phyloP scores from a whole-genome alignment of 2,888 invertebrate genomes.

The Abrostola tripartita region DNA sequence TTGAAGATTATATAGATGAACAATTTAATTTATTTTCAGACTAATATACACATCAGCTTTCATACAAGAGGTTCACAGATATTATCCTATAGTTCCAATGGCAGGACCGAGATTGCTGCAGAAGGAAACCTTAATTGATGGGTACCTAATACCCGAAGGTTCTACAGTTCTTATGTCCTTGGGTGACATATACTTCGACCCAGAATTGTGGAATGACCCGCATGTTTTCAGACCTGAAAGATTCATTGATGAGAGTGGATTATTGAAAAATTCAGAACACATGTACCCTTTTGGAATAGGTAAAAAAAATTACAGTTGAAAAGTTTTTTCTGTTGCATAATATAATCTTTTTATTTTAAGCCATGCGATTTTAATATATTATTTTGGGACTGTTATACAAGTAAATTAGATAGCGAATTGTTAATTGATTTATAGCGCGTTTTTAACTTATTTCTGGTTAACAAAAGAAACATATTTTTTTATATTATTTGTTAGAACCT shows the following conservation, averaged over 20 bases:
- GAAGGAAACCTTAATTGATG: slow-evolving; percentile 73
- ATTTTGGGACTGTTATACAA: too few relatives aligned
- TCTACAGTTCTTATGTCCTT: slow-evolving; percentile 87
- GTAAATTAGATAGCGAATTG: too few relatives aligned
- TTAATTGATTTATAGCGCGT: too few relatives aligned
- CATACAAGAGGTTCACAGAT: slow-evolving; percentile 88
- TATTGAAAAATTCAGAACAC: slow-evolving; percentile 85
- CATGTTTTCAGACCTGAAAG: slow-evolving; percentile 89
- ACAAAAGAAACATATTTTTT: too few relatives aligned
- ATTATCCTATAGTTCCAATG: slow-evolving; percentile 86
- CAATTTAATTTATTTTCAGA: slow-evolving; percentile 64
- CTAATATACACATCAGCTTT: slow-evolving; percentile 87
- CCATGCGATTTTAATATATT: too few relatives aligned
- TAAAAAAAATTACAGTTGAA: slow-evolving; percentile 58
- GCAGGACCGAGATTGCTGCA: slow-evolving; percentile 85
- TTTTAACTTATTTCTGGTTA: too few relatives aligned
- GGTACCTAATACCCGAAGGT: slow-evolving; percentile 82
- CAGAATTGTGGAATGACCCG: slow-evolving; percentile 88
- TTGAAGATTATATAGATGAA: not conserved
- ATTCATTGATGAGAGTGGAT: slow-evolving; percentile 88
- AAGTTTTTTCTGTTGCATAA: too few relatives aligned
- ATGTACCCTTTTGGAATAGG: slow-evolving; percentile 91
- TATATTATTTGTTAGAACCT: too few relatives aligned
- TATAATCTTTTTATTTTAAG: too few relatives aligned
- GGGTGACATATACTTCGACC: slow-evolving; percentile 86